Conservation (phyloP, 2,797 vertebrate species). For the Cuculus canorus region DNA sequence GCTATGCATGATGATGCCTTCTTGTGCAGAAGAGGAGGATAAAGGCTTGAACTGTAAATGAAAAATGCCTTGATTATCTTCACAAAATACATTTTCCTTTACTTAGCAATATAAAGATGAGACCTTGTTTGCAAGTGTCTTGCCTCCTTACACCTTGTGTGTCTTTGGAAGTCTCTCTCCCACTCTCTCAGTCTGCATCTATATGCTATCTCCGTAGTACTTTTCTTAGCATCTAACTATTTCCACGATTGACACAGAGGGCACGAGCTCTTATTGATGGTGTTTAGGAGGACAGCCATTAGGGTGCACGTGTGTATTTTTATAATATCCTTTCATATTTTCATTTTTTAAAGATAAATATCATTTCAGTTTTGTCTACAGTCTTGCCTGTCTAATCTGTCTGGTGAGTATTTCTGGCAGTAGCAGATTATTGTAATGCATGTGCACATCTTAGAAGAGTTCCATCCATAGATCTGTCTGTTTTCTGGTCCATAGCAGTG, state of each 20-base stretch:
- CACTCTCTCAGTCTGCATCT: neutral
- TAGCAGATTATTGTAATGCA: neutral
- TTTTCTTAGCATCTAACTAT: neutral
- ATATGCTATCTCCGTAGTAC: neutral
- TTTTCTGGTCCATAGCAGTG: neutral
- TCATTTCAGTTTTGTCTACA: neutral
- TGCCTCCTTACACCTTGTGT: neutral
- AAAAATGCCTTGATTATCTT: neutral
- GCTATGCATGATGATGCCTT: neutral
- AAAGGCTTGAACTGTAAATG: neutral
- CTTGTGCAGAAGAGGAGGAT: neutral
- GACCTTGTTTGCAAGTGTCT: neutral
- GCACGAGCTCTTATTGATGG: neutral
- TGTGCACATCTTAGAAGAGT: neutral
- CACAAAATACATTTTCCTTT: neutral
- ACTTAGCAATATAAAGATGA: neutral
- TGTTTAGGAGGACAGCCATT: neutral
- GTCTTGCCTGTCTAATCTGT: neutral
- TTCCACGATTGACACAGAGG: neutral
- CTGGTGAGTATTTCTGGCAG: neutral
- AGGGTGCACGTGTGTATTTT: neutral
- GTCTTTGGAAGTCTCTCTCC: neutral
- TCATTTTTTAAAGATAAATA: neutral
- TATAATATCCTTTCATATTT: neutral
- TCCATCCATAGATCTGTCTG: neutral